Evolutionary conservation across 2,113 vertebrate genomes (phyloP), one percentile per base, ranked within the genome.

Genomic region (Butorides virescens): DNA sequence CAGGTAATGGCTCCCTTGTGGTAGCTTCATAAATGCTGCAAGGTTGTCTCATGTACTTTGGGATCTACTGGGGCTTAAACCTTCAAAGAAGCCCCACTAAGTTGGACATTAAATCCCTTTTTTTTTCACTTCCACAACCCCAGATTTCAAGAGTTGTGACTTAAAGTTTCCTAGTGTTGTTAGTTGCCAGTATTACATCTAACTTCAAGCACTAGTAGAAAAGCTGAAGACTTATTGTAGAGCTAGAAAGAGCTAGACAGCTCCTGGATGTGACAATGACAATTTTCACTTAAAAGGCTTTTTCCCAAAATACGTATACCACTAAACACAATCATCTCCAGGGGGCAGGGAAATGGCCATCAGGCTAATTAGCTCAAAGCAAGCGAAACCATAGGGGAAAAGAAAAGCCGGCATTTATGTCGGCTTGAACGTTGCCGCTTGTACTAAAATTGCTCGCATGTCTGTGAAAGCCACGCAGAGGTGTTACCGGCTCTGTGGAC

Each of bases 301-400:
- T 95, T 91, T 61, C 85, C 61, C 90, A 13, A 96, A 79, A 90
- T 77, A 88, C 62, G n/a, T 95, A 71, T 92, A 89, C 73, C 44
- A 62, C 93, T 90, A 80, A 93, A 94, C n/a, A 23, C 59, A 58
- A 9, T 15, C 67, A 52, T 96, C 88, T 94, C 90, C 82, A 30
- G 88, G 80, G 91, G 59, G 32, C 56, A 92, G 89, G 73, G 86
- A 92, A 93, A 88, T 83, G 86, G 75, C 86, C 92, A 83, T 95
- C 90, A 63, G 72, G 72, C 79, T 95, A 95, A 90, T 96, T 92
- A 96, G 63, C 93, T 94, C 46, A 86, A 96, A 94, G 90, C 78
- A 73, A 90, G 59, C 0, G 0, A 86, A 97, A 92, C 74, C 86
- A 46, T 46, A 34, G 75, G 82, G 82, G 82, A 77, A 93, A 96